phyloP scores from a whole-genome alignment of 2,888 invertebrate species.

The Tupiocoris notatus region DNA sequence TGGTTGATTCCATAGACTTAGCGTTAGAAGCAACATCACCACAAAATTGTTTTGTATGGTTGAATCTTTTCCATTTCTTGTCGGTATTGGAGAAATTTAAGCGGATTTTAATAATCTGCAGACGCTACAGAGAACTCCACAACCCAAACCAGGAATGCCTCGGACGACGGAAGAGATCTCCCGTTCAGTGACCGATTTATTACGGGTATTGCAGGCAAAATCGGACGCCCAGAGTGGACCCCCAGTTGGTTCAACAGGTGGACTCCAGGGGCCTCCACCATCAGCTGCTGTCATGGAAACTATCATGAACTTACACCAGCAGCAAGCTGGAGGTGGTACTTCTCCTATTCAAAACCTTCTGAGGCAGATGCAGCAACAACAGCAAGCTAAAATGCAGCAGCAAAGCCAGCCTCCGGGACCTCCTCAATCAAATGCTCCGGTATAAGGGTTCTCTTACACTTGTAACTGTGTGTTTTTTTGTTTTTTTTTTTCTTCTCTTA shows the following conservation, averaged over 20 bases:
- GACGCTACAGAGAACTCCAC: conserved; percentile 24
- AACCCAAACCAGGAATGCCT: conserved; percentile 18
- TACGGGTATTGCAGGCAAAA: conserved; percentile 36
- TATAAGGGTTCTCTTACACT: no score
- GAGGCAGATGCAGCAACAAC: conserved; percentile 46
- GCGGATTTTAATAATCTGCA: conserved; percentile 14
- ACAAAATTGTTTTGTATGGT: neutral
- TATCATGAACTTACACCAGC: conserved; percentile 43
- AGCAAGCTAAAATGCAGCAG: conserved; percentile 42
- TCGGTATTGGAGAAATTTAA: neutral
- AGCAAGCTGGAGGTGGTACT: conserved; percentile 25
- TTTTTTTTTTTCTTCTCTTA: no score
- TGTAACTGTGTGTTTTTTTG: no score
- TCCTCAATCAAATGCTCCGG: neutral
- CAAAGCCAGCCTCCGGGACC: conserved; percentile 12
- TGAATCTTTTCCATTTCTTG: conserved; percentile 6
- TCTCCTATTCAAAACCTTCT: conserved; percentile 47
- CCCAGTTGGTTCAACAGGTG: neutral
- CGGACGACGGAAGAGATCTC: conserved; percentile 41
- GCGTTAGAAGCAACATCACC: no score
- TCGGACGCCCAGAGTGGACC: conserved; percentile 7
- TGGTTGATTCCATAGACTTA: no score
- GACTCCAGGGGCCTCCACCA: conserved; percentile 39
- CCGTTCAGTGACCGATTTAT: conserved; percentile 31
- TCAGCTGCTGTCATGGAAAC: conserved; percentile 46